Base-by-base conservation (phyloP, 2,888 invertebrate species). In the Meteorus cinctellus region DNA sequence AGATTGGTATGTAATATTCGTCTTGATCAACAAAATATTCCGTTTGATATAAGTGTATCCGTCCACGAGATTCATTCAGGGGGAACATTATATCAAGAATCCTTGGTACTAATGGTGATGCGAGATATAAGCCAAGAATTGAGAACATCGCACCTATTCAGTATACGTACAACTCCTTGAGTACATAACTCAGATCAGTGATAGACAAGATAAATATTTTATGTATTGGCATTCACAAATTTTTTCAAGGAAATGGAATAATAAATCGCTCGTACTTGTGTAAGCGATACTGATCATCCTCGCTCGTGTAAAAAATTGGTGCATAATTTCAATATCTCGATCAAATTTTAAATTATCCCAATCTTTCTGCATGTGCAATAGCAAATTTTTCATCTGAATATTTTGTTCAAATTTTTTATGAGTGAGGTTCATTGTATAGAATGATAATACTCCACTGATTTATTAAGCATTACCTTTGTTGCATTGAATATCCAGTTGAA, bases 71-170 rank as follows among this genome's bases (percentile, higher is more conserved):
- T 71, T 71, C 75, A 41, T 80, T 80, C 3, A 79, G 74, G 19
- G 80, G 80, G 63, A 45, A 51, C 29, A 75, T 41, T 8, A 70
- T 27, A 31, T 80, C 79, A 31, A 80, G 34, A 12, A 80, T 31
- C 27, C 51, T 78, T 4, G 77, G 77, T 12, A 74, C 29, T 24
- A 63, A n/a, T 6, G 80, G 77, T 72, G 77, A 74, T 12, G 75
- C 45, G 2, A 78, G 12, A 51, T 71, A 80, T 27, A 72, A 48
- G 2, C 45, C 70, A 51, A 80, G 14, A 45, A 77, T 77, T 27
- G 71, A 71, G 71, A 73, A 80, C 77, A 80, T 79, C 16, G 59
- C 75, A 19, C 69, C 80, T 80, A 74, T 5, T 62, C 19, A 34
- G 14, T 12, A 4, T 41, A 34, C 14, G 14, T 19, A 41, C 6